Conservation (phyloP, 2,113 vertebrate genomes). For the Dendropsophus ebraccatus region DNA sequence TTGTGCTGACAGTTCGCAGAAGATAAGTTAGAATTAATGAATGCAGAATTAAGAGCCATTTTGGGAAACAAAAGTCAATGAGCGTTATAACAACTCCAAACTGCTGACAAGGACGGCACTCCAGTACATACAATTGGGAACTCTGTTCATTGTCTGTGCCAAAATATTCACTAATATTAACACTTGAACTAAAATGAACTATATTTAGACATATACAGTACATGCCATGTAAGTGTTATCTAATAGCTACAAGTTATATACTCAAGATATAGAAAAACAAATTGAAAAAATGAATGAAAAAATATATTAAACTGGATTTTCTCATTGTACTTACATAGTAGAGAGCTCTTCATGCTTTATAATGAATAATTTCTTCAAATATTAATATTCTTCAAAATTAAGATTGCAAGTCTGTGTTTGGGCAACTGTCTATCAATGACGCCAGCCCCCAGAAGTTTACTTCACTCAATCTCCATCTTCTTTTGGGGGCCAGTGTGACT, state of each 20-base stretch:
- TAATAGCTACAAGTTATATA: not conserved
- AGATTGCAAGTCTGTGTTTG: not conserved
- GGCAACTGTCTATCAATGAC: not conserved
- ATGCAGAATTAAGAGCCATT: not conserved
- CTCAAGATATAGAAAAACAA: too few species aligned
- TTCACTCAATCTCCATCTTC: not conserved
- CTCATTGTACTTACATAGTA: too few species aligned
- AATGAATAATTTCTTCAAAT: not conserved
- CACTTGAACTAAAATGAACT: not conserved
- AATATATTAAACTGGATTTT: not conserved
- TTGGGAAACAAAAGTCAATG: constrained; percentile 7
- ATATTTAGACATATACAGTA: not conserved
- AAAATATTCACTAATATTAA: not conserved
- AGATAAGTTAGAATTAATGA: constrained; percentile 11
- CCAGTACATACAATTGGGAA: not conserved
- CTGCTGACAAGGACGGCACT: not conserved
- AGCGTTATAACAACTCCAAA: not conserved
- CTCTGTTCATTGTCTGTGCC: not conserved
- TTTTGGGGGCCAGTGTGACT: not conserved
- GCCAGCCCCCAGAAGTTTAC: not conserved
- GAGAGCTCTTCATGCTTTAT: not conserved
- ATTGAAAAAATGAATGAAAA: too few species aligned
- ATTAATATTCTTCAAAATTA: not conserved
- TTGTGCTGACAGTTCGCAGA: not conserved
- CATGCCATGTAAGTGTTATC: not conserved